phyloP scores from a whole-genome alignment of 2,797 vertebrate species.

The Ctenosaura bakeri region DNA sequence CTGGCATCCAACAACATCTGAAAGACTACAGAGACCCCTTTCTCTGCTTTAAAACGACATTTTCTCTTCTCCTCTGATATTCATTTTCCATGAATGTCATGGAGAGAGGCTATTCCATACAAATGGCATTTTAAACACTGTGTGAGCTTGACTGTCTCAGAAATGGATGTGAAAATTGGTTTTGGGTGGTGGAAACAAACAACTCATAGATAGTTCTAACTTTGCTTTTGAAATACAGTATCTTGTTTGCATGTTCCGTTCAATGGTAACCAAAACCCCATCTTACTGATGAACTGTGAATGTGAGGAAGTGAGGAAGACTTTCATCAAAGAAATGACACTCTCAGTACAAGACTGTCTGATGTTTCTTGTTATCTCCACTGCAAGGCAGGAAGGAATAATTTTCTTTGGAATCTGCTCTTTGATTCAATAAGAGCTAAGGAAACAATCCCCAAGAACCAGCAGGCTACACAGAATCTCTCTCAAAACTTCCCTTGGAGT shows the following conservation, averaged over 20 bases:
- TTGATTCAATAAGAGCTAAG: background rate
- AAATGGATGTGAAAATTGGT: background rate
- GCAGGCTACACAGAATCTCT: background rate
- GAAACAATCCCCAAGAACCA: background rate
- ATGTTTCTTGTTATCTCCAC: background rate
- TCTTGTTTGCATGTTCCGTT: background rate
- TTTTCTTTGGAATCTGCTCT: background rate
- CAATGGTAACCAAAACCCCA: background rate
- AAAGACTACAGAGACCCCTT: no score
- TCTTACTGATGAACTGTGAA: background rate
- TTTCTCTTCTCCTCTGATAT: background rate
- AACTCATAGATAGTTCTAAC: background rate
- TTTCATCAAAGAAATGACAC: background rate
- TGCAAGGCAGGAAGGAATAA: background rate
- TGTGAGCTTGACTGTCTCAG: background rate
- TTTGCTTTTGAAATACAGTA: no score
- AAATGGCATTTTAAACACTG: background rate
- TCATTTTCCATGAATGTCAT: background rate
- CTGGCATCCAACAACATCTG: no score
- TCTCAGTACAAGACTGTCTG: background rate
- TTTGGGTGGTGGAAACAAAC: no score
- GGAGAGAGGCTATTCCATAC: background rate
- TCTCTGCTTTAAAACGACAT: background rate
- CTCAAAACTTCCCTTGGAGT: background rate
- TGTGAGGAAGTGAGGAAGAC: background rate